phyloP scores from a whole-genome alignment of 92 coral and sea anemone species.

The Porites lobata region DNA sequence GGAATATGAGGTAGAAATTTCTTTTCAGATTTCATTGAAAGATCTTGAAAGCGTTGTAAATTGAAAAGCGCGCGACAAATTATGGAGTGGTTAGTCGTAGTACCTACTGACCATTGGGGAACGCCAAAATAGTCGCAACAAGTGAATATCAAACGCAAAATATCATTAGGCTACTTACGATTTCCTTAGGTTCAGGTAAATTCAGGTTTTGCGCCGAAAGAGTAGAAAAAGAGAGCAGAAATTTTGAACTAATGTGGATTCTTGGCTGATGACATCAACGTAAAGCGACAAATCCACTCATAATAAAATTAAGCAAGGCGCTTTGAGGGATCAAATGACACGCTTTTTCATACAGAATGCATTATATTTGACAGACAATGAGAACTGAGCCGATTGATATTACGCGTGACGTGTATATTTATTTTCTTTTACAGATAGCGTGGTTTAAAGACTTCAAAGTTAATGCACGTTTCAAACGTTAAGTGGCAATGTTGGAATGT shows the following conservation, averaged over 20 bases:
- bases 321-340: constrained; percentile 39
- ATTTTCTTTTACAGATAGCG: too few species aligned
- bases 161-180: constrained; percentile 11
- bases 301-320: background rate
- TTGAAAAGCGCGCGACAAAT: background rate
- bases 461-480: too few species aligned
- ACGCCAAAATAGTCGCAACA: background rate
- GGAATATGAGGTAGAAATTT: background rate
- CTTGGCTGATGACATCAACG: constrained; percentile 1
- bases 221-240: background rate
- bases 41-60: background rate
- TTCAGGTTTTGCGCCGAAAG: background rate
- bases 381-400: background rate
- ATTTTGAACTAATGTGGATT: background rate
- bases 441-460: too few species aligned
- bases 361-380: constrained; percentile 18
- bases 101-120: background rate
- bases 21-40: background rate
- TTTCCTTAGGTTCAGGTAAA: background rate
- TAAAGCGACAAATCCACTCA: constrained; percentile 20
- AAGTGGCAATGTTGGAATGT: too few species aligned
- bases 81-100: too few species aligned
- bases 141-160: background rate
- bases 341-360: constrained; percentile 6
- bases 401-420: background rate